These are phyloP conservation scores for Mesocricetus auratus DNA, from an alignment of 2,113 vertebrate species.

Conservation along the genomic window DNA sequence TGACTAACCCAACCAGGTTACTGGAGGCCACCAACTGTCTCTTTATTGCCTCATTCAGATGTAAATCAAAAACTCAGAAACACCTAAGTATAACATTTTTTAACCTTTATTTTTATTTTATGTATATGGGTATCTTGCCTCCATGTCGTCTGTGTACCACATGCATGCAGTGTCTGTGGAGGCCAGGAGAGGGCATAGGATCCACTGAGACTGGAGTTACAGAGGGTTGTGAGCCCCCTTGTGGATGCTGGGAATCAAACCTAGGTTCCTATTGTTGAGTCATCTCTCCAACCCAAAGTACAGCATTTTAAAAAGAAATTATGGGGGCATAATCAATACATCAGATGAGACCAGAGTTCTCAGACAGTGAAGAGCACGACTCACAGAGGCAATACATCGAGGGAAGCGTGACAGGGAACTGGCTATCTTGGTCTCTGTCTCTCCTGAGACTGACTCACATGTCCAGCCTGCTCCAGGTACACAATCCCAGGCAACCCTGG, in stretches of 20 bases:
- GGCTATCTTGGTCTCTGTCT: neutral
- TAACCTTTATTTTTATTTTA: neutral
- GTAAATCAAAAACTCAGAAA: neutral
- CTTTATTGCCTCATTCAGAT: neutral
- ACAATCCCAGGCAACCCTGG: neutral
- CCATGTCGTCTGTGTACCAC: neutral
- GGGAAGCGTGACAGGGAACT: neutral
- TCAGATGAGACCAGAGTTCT: neutral
- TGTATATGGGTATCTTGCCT: neutral
- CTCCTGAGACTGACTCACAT: neutral
- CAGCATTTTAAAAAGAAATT: neutral
- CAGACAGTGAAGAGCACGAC: neutral
- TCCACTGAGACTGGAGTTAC: neutral
- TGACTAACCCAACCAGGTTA: neutral
- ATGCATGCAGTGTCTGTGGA: neutral
- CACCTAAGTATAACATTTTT: neutral
- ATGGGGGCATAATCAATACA: neutral
- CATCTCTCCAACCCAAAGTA: neutral
- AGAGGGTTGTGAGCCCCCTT: neutral
- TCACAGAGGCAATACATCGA: neutral
- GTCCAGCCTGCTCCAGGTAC: neutral
- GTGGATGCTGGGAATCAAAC: neutral
- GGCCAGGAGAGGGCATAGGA: neutral
- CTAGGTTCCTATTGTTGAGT: neutral
- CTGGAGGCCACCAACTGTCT: neutral